Evolutionary conservation across 2,797 vertebrate species (phyloP).

Genomic region (Anas capensis): DNA sequence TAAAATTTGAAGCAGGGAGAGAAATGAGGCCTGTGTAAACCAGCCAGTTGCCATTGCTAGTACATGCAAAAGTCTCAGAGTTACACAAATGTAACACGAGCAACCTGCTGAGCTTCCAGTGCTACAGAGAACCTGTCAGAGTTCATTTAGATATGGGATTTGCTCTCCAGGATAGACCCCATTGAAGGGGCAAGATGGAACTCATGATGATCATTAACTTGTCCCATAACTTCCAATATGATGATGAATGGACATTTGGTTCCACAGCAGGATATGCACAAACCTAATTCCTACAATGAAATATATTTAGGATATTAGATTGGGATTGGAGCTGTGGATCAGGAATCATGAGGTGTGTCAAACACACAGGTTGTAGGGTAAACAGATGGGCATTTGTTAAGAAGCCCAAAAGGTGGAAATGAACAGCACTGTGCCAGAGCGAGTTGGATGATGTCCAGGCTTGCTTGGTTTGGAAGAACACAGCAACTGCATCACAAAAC

Average conservation of each 20-base stretch:
- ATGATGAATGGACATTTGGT: not conserved
- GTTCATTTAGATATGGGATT: not conserved
- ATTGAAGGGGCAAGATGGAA: not conserved
- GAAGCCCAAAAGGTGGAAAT: not conserved
- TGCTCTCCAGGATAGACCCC: not conserved
- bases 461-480: not conserved
- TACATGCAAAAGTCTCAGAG: not conserved
- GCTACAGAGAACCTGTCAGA: not conserved
- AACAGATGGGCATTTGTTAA: not conserved
- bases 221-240: not conserved
- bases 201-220: too few species aligned
- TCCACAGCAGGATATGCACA: not conserved
- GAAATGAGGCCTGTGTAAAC: not conserved
- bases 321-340: not conserved
- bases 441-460: too few species aligned
- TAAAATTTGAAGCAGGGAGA: not conserved
- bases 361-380: not conserved
- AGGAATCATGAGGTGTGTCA: not conserved
- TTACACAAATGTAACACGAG: not conserved
- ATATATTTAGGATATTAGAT: not conserved
- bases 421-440: not conserved
- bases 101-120: not conserved
- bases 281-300: not conserved
- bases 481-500: not conserved
- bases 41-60: not conserved